phyloP scores from a whole-genome alignment of 2,888 invertebrate genomes.

The Drosophila melanosoma region DNA sequence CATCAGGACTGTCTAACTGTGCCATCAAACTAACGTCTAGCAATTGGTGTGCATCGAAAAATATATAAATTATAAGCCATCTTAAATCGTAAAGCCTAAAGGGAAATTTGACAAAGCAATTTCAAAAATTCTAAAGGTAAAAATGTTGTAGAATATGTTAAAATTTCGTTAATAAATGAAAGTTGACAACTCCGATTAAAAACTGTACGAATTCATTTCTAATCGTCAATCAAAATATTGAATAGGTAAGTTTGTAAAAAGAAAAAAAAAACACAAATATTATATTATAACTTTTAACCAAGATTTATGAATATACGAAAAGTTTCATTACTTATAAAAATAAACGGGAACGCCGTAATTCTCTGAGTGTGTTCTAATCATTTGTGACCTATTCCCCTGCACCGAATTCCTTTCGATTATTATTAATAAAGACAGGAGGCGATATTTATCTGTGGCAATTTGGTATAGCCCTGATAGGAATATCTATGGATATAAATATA shows the following conservation, averaged over 20 bases:
- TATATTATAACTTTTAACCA: not conserved
- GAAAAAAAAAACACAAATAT: not conserved
- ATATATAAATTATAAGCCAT: not conserved
- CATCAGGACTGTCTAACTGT: constrained; percentile 12
- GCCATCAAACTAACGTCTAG: not conserved
- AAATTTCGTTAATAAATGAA: not conserved
- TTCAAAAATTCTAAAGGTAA: not conserved
- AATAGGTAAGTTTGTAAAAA: not conserved
- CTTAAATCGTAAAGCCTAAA: not conserved
- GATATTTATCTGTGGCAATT: constrained; percentile 1
- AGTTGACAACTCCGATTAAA: not conserved
- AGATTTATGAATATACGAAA: not conserved
- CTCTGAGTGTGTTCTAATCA: not conserved
- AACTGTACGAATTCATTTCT: not conserved
- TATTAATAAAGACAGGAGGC: constrained; percentile 1
- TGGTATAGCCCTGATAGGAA: not conserved
- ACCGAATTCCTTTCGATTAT: not conserved
- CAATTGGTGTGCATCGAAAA: not conserved
- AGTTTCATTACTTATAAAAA: not conserved
- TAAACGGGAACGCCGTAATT: not conserved
- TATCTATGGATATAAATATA: not conserved
- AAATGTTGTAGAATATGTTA: not conserved
- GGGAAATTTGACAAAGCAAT: not conserved
- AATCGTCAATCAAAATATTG: not conserved
- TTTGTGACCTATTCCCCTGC: not conserved